phyloP scores from a whole-genome alignment of 2,888 invertebrate genomes.

The Cloeon dipterum region DNA sequence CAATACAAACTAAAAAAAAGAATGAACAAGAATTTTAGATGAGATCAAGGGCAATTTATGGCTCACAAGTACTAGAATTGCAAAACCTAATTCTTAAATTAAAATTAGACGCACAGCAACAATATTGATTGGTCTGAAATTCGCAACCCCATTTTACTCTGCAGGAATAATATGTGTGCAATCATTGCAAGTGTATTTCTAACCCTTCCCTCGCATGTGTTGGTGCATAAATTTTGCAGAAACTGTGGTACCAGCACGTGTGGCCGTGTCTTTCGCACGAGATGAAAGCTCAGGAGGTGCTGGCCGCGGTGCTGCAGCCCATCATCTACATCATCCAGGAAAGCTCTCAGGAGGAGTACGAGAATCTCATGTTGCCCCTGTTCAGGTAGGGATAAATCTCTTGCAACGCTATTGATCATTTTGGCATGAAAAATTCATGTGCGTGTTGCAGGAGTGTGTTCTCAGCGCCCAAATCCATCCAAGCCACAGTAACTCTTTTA shows the following conservation, averaged over 20 bases:
- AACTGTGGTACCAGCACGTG: slow-evolving; percentile 85
- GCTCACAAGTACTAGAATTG: no score
- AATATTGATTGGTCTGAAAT: no score
- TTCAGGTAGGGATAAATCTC: slow-evolving; percentile 65
- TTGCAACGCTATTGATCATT: no score
- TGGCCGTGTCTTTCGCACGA: slow-evolving; percentile 77
- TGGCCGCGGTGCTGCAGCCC: slow-evolving; percentile 66
- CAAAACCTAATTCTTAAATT: no score
- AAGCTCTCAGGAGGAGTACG: slow-evolving; percentile 53
- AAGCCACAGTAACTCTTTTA: slow-evolving; percentile 67
- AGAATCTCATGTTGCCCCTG: slow-evolving; percentile 56
- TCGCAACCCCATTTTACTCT: no score
- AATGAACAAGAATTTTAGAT: no score
- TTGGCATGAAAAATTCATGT: not conserved
- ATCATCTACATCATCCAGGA: slow-evolving; percentile 64
- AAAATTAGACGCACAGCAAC: no score
- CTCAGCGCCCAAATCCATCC: slow-evolving; percentile 53
- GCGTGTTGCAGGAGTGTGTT: slow-evolving; percentile 36
- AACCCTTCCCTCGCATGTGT: no score
- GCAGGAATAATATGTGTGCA: no score
- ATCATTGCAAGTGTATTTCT: no score
- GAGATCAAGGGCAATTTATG: no score
- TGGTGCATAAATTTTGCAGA: slow-evolving; percentile 43
- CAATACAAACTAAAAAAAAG: no score
- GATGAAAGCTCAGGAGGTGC: slow-evolving; percentile 60